Evolutionary conservation across 2,888 invertebrate genomes (phyloP).

Genomic region (Arrhopalites spinosus): DNA sequence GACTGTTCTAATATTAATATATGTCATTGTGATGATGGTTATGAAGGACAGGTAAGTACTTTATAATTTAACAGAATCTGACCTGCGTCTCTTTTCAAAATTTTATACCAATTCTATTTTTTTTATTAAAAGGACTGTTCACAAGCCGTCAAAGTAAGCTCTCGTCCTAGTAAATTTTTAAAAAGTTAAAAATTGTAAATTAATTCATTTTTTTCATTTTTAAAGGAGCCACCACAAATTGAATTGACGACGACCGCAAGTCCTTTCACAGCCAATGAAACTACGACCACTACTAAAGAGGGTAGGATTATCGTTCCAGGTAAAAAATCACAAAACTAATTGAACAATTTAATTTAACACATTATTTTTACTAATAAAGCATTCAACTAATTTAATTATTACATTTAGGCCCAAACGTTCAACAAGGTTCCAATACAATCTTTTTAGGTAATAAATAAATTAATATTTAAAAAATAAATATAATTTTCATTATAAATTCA

Average conservation of each 20-base stretch:
- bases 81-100: too few relatives aligned
- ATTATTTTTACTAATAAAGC: neutral
- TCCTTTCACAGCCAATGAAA: conserved; percentile 25
- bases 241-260: conserved; percentile 56
- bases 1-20: conserved; percentile 90
- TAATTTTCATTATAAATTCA: too few relatives aligned
- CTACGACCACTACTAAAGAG: conserved; percentile 11
- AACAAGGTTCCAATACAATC: conserved; percentile 86
- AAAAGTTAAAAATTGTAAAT: too few relatives aligned
- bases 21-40: conserved; percentile 88
- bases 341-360: neutral
- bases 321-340: neutral
- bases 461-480: too few relatives aligned
- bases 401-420: conserved; percentile 18
- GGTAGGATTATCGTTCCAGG: conserved; percentile 16
- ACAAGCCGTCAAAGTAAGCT: too few relatives aligned
- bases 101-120: too few relatives aligned
- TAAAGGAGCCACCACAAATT: conserved; percentile 21
- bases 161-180: too few relatives aligned
- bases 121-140: too few relatives aligned
- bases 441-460: too few relatives aligned
- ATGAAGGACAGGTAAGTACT: conserved; percentile 82
- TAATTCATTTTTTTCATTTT: too few relatives aligned
- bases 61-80: too few relatives aligned
- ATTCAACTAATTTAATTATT: neutral